phyloP scores from a whole-genome alignment of 2,113 vertebrate genomes.

The Ochotona princeps region DNA sequence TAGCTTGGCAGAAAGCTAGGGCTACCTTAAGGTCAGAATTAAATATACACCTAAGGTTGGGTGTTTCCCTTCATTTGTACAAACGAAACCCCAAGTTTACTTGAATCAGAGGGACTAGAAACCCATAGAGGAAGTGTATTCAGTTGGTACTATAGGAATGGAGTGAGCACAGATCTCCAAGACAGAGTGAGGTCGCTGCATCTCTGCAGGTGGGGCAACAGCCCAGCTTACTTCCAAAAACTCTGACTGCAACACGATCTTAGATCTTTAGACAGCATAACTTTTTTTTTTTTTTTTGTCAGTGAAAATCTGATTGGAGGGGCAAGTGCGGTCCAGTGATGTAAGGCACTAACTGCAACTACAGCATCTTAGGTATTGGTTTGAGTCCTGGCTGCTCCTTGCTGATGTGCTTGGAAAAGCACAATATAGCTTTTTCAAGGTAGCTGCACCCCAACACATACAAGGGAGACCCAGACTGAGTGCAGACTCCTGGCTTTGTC shows the following conservation, averaged over 20 bases:
- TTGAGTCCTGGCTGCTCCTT: too few relatives aligned
- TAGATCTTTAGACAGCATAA: background rate
- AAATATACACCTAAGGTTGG: background rate
- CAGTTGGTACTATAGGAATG: background rate
- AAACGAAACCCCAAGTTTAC: slow-evolving; percentile 17
- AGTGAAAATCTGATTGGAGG: background rate
- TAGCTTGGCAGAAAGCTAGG: background rate
- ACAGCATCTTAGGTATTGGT: too few relatives aligned
- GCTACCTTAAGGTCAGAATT: background rate
- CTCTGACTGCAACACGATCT: background rate
- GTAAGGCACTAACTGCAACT: too few relatives aligned
- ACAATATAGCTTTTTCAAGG: too few relatives aligned
- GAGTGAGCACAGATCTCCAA: background rate
- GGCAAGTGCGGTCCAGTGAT: too few relatives aligned
- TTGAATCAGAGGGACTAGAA: background rate
- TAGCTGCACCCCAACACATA: too few relatives aligned
- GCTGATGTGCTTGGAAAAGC: too few relatives aligned
- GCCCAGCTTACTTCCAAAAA: too few relatives aligned
- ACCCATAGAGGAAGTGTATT: background rate
- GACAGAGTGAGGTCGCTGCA: background rate
- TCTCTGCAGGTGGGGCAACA: background rate
- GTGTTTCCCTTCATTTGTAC: slow-evolving; percentile 10
- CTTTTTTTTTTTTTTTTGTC: background rate
- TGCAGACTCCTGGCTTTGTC: too few relatives aligned
- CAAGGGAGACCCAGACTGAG: too few relatives aligned